phyloP scores from a whole-genome alignment of 2,888 invertebrate species.

The Zaprionus obscuricornis region DNA sequence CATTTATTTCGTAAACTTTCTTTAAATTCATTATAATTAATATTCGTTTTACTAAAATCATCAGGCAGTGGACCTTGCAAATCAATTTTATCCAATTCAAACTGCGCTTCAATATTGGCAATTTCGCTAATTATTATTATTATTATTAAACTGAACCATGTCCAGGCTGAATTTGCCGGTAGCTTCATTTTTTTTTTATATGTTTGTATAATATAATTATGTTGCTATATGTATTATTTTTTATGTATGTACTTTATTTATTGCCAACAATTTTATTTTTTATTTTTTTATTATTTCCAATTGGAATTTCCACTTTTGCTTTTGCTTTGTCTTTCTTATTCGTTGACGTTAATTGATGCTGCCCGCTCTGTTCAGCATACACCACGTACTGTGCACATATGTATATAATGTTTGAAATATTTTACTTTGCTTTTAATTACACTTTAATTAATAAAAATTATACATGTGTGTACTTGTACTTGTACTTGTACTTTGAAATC shows the following conservation, averaged over 20 bases:
- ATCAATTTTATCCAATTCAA: conserved; percentile 58
- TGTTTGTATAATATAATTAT: not conserved
- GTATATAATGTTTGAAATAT: conserved; percentile 6
- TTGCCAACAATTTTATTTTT: too few relatives aligned
- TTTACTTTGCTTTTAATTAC: not conserved
- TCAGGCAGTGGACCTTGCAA: conserved; percentile 70
- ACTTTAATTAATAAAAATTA: conserved; percentile 19
- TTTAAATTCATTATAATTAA: conserved; percentile 84
- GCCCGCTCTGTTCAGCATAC: conserved; percentile 22
- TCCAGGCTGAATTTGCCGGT: conserved; percentile 4
- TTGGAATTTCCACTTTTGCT: too few relatives aligned
- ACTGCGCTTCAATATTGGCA: conserved; percentile 26
- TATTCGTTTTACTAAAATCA: conserved; percentile 71
- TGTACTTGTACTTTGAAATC: conserved; percentile 42
- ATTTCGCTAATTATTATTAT: conserved; percentile 18
- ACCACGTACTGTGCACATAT: too few relatives aligned
- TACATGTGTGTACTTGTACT: conserved; percentile 3
- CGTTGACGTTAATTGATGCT: too few relatives aligned
- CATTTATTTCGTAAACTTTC: conserved; percentile 87
- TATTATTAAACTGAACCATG: conserved; percentile 22
- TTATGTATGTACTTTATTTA: too few relatives aligned
- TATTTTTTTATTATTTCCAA: too few relatives aligned
- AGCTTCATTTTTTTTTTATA: conserved; percentile 29
- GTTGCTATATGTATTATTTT: not conserved
- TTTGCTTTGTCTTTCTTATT: too few relatives aligned